These are phyloP conservation scores for Drosophila auraria DNA, from an alignment of 1,140 invertebrate species.

Conservation along the genomic window DNA sequence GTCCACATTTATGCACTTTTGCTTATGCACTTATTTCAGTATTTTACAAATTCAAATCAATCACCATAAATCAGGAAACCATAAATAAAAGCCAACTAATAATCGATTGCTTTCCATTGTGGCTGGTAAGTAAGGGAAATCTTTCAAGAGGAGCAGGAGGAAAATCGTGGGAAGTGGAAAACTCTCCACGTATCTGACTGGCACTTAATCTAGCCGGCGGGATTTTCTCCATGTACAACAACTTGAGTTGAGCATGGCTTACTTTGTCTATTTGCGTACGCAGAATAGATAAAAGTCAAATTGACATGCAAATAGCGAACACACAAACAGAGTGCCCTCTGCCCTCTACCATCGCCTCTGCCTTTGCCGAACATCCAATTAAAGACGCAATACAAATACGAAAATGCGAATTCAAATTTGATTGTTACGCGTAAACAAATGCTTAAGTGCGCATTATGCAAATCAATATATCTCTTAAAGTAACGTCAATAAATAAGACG, in stretches of 20 bases:
- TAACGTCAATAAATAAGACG: constrained; percentile 77
- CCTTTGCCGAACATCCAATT: constrained; percentile 71
- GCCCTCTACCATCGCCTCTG: constrained; percentile 12
- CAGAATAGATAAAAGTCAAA: constrained; percentile 78
- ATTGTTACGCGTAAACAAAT: constrained; percentile 83
- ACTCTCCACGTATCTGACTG: constrained; percentile 35
- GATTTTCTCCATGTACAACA: constrained; percentile 75
- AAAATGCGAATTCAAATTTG: constrained; percentile 82
- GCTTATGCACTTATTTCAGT: constrained; percentile 27
- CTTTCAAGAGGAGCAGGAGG: background rate
- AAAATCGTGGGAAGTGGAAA: background rate
- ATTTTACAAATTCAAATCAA: constrained; percentile 25
- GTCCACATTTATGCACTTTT: constrained; percentile 3
- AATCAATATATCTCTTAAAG: constrained; percentile 83
- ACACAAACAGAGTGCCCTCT: constrained; percentile 42
- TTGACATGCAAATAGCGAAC: constrained; percentile 78
- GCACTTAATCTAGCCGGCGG: constrained; percentile 65
- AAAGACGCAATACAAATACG: constrained; percentile 75
- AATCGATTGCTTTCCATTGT: constrained; percentile 3
- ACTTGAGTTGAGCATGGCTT: constrained; percentile 64
- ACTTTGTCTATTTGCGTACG: constrained; percentile 66
- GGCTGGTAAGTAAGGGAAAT: background rate
- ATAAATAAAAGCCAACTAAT: constrained; percentile 49
- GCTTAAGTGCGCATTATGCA: constrained; percentile 83
- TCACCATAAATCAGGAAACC: constrained; percentile 23